Evolutionary conservation across 1,140 invertebrate genomes (phyloP), one percentile per base, ranked within the genome.

Genomic region (Spodoptera litura): DNA sequence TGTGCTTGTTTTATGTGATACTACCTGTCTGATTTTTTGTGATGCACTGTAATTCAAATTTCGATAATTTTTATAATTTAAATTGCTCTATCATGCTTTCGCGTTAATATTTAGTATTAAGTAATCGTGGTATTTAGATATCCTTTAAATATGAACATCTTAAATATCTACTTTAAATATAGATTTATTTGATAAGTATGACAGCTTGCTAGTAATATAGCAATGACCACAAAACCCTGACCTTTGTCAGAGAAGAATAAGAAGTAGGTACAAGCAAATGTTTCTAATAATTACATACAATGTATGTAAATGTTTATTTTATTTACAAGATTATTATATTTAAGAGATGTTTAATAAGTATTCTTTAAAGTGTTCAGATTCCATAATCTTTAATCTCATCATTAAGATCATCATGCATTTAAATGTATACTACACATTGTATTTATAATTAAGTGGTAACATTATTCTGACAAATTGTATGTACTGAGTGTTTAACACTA

Each of bases 1-100:
- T 78, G 78, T 81, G 80, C 66, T 78, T 78, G 73, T 75, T 75
- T 44, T 78, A 66, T 81, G 77, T 81, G 71, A 81, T 71, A 77
- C 25, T 64, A 44, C n/a, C n/a, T 56, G n/a, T 61, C 56, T 59
- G 35, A 44, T 73, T 51, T 59, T 62, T 75, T 75, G 62, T 75
- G 73, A 44, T 75, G 49, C 73, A 64, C 58, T 64, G 73, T 53
- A 35, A 59, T 53, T 75, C 59, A 62, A n/a, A 35, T 58, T 75
- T 62, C 6, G 68, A 68, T 68, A n/a, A 52, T 68, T 68, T 68
- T 31, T 13, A 52, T 53, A 53, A 53, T 68, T 52, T 51, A 53
- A 68, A 25, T 66, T n/a, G 31, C 15, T 15, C 25, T 66, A 44
- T 66, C 44, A 66, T 49, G 20, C 8, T 9, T 27, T 12, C 64